Conservation (phyloP, 2,113 vertebrate species). For the Apeltes quadracus region DNA sequence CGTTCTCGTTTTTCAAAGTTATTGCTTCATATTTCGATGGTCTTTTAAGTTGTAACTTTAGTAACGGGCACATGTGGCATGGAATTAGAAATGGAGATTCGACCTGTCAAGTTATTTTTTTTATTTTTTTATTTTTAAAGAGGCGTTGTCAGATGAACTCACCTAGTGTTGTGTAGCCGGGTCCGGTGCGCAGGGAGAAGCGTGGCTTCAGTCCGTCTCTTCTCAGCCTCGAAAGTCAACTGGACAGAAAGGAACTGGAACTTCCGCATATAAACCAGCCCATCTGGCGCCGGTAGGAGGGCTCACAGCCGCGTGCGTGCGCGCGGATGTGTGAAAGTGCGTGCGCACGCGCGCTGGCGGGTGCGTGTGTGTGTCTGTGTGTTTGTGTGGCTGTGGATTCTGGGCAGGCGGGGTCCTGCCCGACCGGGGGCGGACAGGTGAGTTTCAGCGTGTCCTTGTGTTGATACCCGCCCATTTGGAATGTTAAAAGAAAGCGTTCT, state of each 20-base stretch:
- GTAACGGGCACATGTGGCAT: background rate
- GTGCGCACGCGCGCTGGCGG: background rate
- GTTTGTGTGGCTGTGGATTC: background rate
- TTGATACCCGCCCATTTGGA: background rate
- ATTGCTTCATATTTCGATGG: background rate
- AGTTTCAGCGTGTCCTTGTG: background rate
- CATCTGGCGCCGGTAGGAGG: slow-evolving; percentile 52
- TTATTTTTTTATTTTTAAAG: background rate
- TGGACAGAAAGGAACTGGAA: slow-evolving; percentile 59
- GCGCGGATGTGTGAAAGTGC: background rate
- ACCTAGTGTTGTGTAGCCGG: slow-evolving; percentile 58
- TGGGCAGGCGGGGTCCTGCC: slow-evolving; percentile 30
- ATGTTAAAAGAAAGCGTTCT: background rate
- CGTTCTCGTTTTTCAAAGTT: background rate
- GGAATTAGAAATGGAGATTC: background rate
- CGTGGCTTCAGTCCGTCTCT: slow-evolving; percentile 44
- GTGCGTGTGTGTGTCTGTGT: background rate
- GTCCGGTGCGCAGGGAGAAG: slow-evolving; percentile 40
- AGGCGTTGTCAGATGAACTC: slow-evolving; percentile 11
- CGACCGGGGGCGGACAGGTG: slow-evolving; percentile 16
- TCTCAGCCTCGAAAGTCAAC: slow-evolving; percentile 47
- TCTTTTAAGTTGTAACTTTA: background rate
- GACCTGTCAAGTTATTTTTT: background rate
- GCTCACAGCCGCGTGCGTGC: slow-evolving; percentile 3
- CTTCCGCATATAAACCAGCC: slow-evolving; percentile 74